These are phyloP conservation scores for Rhagoletis zephyria DNA, from an alignment of 1,140 invertebrate species.

Conservation along the genomic window DNA sequence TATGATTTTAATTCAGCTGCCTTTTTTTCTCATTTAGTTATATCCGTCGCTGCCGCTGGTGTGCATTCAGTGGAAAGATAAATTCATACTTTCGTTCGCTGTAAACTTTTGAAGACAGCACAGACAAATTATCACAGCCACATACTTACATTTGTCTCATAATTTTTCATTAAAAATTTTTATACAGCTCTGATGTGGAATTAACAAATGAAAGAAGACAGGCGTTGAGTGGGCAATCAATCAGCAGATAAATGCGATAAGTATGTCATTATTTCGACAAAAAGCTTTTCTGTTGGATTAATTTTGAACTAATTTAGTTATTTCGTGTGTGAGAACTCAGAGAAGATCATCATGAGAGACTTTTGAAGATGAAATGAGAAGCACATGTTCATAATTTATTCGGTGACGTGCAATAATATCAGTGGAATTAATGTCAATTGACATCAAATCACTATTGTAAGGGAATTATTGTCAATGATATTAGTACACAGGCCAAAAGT, in stretches of 20 bases:
- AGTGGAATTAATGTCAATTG: too few relatives aligned
- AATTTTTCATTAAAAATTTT: constrained; percentile 47
- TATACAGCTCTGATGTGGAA: constrained; percentile 1
- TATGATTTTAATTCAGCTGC: constrained; percentile 16
- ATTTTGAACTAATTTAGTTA: neutral
- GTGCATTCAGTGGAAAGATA: constrained; percentile 37
- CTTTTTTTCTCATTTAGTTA: constrained; percentile 22
- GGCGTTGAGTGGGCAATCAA: constrained; percentile 38
- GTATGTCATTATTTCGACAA: constrained; percentile 41
- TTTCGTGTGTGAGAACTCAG: neutral
- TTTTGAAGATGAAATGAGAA: too few relatives aligned
- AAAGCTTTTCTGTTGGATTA: neutral
- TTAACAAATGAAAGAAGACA: constrained; percentile 47
- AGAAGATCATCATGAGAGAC: too few relatives aligned
- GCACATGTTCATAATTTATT: too few relatives aligned
- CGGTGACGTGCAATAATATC: too few relatives aligned
- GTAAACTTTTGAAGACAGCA: constrained; percentile 32
- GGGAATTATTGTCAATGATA: too few relatives aligned
- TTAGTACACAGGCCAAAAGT: too few relatives aligned
- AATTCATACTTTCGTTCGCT: constrained; percentile 35
- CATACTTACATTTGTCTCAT: constrained; percentile 28
- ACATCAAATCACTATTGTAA: too few relatives aligned
- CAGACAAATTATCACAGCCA: constrained; percentile 38
- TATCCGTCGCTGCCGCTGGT: neutral
- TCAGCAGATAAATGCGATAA: constrained; percentile 46